Evolutionary conservation across 1,140 invertebrate genomes (phyloP), one percentile per base, ranked within the genome.

Genomic region (Zeugodacus cucurbitae): DNA sequence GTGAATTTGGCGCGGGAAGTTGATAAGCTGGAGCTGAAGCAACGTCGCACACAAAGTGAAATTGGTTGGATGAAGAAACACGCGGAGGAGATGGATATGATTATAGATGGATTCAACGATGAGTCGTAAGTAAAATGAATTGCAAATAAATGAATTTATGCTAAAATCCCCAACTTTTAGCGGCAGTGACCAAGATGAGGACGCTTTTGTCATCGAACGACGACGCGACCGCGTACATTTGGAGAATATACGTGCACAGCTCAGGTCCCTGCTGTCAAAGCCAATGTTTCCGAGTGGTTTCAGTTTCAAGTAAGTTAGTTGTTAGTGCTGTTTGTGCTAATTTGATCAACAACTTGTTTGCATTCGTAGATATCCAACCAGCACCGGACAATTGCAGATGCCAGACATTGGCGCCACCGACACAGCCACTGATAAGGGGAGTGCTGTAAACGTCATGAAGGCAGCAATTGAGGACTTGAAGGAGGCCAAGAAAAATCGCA

Each of bases 21-120:
- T 54, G 98, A 99, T 92, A 95, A 95, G 74, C 90, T 97, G 58
- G 95, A 97, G 91, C 94, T 98, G 89, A 95, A 94, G 89, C 92
- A 95, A 64, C 95, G 95, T 44, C 96, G 97, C 89, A 94, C 95
- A 10, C 96, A 96, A 90, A 95, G 95, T 41, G 95, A 97, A 74
- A 95, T 95, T 89, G 96, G 96, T 62, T 99, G 98, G 98, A 94
- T 98, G 90, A 95, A 96, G 89, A 97, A 97, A 93, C 96, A 96
- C 8, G 96, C 96, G 0, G 95, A 96, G 89, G 97, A 98, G 89
- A 97, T 98, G 95, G 98, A 99, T 93, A 95, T 99, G 88, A 94
- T 98, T 67, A 93, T 98, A 14, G 97, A 98, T 90, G 96, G 97
- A 82, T 92, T 90, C 86, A 93, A 93, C 57, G 91, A 93, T 87